Base-by-base conservation (phyloP, 2,888 invertebrate genomes). In the Lacanobia oleracea region DNA sequence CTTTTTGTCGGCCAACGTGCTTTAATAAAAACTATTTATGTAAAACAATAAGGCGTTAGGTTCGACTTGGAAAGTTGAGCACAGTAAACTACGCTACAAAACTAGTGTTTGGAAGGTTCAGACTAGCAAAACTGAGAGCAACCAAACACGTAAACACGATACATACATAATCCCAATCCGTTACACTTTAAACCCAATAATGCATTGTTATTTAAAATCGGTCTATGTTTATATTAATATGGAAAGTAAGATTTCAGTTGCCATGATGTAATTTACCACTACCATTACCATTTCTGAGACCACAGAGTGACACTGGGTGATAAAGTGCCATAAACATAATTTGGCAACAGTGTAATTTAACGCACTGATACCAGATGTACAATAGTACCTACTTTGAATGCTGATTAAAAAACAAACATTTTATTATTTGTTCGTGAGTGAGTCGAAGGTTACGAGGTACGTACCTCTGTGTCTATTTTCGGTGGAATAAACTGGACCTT, bases 381-480 rank as follows among this genome's bases (percentile, higher is more conserved):
- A 33, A 27, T 37, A 66, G 51, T 65, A 50, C 61, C 83, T 54
- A 67, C 40, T 77, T 59, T 27, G 43, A 48, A 77, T 70, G 23
- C 66, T 43, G 40, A 82, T 69, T 79, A 74, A 72, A 51, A 67
- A 63, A 62, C 60, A 75, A 76, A 74, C 45, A 50, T 57, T 79
- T 62, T 72, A 53, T 62, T 72, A 74, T 79, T 76, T 72, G 51
- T 62, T 37, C 59, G 68, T 37, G 33, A 48, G 45, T 37, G 21
- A 37, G 33, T 33, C 57, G 71, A 68, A 76, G 74, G 71, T 76
- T 73, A 72, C 27, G 53, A 48, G 6, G 43, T 60, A 21, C 37
- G 51, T 80, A 65, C 80, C 75, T 81, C 37, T 51, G 60, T 18
- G 37, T 67, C 72, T 83, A 83, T 85, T 85, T 77, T 76, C 51